Conservation (phyloP, 2,888 invertebrate genomes). For the Papilio elwesi region DNA sequence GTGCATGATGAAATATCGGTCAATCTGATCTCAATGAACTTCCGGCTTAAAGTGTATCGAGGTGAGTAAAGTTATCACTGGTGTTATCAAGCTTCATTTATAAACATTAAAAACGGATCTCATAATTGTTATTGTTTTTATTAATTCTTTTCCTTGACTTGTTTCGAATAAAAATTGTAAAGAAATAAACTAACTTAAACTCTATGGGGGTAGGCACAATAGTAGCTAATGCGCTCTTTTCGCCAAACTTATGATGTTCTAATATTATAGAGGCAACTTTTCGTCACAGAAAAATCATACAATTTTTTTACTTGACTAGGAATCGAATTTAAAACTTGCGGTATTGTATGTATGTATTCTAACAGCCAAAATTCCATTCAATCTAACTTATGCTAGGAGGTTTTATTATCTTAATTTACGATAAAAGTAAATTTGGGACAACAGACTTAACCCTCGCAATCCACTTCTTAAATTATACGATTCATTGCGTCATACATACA, state of each 20-base stretch:
- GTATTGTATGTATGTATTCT: too few species aligned
- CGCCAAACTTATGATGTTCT: neutral
- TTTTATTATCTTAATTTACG: too few species aligned
- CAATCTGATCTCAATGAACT: neutral
- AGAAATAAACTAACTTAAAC: neutral
- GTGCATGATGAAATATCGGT: conserved; percentile 3
- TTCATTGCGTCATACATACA: too few species aligned
- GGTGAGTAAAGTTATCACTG: conserved; percentile 5
- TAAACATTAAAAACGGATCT: conserved; percentile 7
- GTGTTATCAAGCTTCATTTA: neutral
- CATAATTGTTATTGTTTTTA: conserved; percentile 3
- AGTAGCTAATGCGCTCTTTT: neutral
- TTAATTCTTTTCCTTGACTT: neutral
- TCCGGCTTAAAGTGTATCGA: conserved; percentile 9
- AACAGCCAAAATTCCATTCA: too few species aligned
- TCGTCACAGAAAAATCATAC: too few species aligned
- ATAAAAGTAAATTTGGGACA: too few species aligned
- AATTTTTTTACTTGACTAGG: too few species aligned
- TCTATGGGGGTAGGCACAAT: neutral
- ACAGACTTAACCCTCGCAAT: too few species aligned
- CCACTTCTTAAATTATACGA: too few species aligned
- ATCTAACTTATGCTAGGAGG: too few species aligned
- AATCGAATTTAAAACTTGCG: too few species aligned
- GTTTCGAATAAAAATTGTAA: neutral
- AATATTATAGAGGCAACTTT: too few species aligned